Evolutionary conservation across 2,888 invertebrate genomes (phyloP).

Genomic region (Leptopilina syphax): DNA sequence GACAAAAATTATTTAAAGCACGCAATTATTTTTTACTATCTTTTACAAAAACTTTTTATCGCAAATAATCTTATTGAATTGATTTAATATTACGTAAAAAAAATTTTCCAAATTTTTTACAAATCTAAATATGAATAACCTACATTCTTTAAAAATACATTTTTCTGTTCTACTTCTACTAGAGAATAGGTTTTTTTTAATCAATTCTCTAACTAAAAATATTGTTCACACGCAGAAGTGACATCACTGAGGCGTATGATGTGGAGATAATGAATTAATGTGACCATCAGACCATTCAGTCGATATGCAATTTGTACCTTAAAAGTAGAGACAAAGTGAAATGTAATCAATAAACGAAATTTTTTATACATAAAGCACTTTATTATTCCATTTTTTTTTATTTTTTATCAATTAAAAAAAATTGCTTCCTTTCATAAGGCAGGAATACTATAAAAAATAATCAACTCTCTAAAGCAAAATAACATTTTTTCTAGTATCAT

Average conservation of each 20-base stretch:
- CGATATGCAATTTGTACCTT: slow-evolving; percentile 26
- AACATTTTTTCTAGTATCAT: too few species aligned
- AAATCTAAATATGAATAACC: too few species aligned
- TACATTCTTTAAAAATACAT: background rate
- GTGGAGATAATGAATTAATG: slow-evolving; percentile 36
- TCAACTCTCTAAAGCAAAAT: too few species aligned
- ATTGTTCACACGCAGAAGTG: slow-evolving; percentile 19
- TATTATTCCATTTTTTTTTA: background rate
- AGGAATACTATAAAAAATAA: too few species aligned
- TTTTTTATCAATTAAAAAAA: background rate
- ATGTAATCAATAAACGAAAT: slow-evolving; percentile 6
- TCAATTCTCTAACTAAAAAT: background rate
- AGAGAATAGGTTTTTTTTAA: background rate
- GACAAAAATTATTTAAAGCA: background rate
- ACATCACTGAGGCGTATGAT: slow-evolving; percentile 21
- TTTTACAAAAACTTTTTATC: too few species aligned
- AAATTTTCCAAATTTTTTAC: too few species aligned
- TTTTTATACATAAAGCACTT: background rate
- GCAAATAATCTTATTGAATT: too few species aligned
- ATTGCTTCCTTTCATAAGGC: background rate
- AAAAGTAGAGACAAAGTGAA: slow-evolving; percentile 14
- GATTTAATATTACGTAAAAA: too few species aligned
- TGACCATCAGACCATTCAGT: slow-evolving; percentile 17
- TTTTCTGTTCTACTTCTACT: background rate
- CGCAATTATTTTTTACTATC: background rate